These are phyloP conservation scores for Felis catus DNA, from an alignment of 2,113 vertebrate species.

Conservation along the genomic window DNA sequence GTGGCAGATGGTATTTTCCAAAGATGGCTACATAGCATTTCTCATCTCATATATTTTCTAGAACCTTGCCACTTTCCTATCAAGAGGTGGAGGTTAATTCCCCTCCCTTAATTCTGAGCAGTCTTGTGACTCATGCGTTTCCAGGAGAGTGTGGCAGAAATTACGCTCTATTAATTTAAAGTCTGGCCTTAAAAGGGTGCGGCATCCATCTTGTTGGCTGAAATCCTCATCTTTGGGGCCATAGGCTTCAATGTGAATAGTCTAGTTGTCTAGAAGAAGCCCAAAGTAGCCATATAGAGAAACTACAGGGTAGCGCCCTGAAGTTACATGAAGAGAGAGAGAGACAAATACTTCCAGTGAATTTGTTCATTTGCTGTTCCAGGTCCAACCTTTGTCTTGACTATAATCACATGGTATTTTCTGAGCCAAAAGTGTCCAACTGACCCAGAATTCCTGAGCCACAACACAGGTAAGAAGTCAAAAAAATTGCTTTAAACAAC, in stretches of 20 bases:
- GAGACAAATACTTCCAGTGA: not conserved
- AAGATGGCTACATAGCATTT: not conserved
- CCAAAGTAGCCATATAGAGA: not conserved
- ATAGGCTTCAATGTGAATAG: not conserved
- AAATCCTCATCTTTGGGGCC: not conserved
- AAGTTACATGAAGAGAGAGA: not conserved
- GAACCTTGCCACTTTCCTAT: not conserved
- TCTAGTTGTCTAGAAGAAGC: not conserved
- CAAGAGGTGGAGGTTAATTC: not conserved
- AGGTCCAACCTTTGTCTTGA: not conserved
- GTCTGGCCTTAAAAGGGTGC: fast-evolving
- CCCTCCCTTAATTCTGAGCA: not conserved
- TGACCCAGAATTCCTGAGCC: not conserved
- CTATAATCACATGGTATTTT: not conserved
- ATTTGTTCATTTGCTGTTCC: not conserved
- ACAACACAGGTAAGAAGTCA: not conserved
- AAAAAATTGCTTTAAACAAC: not conserved
- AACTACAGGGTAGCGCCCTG: not conserved
- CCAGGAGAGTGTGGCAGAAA: not conserved
- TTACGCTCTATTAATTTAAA: not conserved
- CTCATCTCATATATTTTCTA: not conserved
- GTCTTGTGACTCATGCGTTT: not conserved
- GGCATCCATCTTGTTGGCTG: not conserved
- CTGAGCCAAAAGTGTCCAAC: not conserved
- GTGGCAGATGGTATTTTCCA: not conserved